Base-by-base conservation (phyloP, 2,113 vertebrate genomes). In the Epinephelus moara region DNA sequence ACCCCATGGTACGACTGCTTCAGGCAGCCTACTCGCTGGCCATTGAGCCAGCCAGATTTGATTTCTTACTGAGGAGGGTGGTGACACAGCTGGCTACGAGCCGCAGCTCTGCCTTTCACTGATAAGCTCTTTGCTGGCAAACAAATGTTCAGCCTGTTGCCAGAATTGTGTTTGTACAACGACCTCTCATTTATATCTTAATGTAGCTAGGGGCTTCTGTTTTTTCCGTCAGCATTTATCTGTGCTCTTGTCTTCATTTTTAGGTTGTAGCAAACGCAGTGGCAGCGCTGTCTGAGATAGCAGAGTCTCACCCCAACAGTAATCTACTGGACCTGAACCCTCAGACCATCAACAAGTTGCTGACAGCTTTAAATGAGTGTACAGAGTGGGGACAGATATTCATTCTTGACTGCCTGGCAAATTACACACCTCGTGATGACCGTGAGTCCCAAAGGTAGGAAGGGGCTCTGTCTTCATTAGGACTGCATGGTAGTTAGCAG, bases 341-440 rank as follows among this genome's bases (percentile, higher is more conserved):
- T 7, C 98, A 99, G 94, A 98, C 98, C 78, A 98, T 99, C 94
- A 99, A 99, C 94, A 99, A 99, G 94, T 94, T 99, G 79, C 94
- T 99, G 75, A 99, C 98, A 0, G 98, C 98, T 89, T 95, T 99
- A 69, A 99, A 99, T 0, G 98, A 99, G 90, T 99, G 98, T 79
- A 99, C 98, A 0, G 98, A 99, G 91, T 99, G 98, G 98, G 98
- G 98, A 21, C 98, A 99, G 96, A 99, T 99, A 94, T 99, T 99
- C 91, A 99, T 99, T 90, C 96, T 99, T 19, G 98, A 99, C 94
- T 99, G 98, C 86, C 94, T 99, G 94, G 98, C 98, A 18, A 99
- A 98, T 94, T 99, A 99, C 91, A 97, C 95, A 4, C 98, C 98
- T 55, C 98, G 98, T 50, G 98, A 99, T 11, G 98, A 99, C 90